phyloP scores from a whole-genome alignment of 2,888 invertebrate species.

The Ophion costatus region DNA sequence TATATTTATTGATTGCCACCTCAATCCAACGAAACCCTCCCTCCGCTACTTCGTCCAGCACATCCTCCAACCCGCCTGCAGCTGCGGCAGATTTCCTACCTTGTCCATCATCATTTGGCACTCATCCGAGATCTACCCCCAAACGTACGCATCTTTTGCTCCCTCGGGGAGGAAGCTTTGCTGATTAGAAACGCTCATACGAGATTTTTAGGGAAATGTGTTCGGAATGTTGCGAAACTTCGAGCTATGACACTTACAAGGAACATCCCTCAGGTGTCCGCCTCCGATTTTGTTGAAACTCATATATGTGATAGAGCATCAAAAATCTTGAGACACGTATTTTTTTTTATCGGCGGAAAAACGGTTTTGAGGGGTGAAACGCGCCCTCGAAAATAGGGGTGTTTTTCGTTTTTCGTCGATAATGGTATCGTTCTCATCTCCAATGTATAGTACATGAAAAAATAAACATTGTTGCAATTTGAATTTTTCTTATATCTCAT shows the following conservation, averaged over 20 bases:
- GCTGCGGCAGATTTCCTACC: slow-evolving; percentile 67
- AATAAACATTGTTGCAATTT: too few species aligned
- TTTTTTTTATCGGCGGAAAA: too few species aligned
- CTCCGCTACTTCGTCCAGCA: slow-evolving; percentile 58
- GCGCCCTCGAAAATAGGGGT: too few species aligned
- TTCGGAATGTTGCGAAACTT: neutral
- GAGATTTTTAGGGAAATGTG: neutral
- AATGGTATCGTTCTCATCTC: too few species aligned
- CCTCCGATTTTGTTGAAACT: too few species aligned
- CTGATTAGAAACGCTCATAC: neutral
- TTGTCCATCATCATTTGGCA: slow-evolving; percentile 57
- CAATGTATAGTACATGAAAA: too few species aligned
- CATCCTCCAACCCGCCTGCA: slow-evolving; percentile 51
- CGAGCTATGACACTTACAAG: neutral
- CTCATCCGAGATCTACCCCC: slow-evolving; percentile 62
- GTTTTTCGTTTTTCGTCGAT: too few species aligned
- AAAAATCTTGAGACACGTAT: too few species aligned
- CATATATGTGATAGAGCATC: too few species aligned
- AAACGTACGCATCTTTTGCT: neutral
- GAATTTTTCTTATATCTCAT: too few species aligned
- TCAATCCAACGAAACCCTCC: slow-evolving; percentile 72
- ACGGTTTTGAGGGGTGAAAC: too few species aligned
- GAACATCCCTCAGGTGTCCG: too few species aligned
- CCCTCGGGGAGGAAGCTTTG: neutral
- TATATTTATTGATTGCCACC: slow-evolving; percentile 84